Conservation (phyloP, 2,888 invertebrate genomes). For the Polietes domitor region DNA sequence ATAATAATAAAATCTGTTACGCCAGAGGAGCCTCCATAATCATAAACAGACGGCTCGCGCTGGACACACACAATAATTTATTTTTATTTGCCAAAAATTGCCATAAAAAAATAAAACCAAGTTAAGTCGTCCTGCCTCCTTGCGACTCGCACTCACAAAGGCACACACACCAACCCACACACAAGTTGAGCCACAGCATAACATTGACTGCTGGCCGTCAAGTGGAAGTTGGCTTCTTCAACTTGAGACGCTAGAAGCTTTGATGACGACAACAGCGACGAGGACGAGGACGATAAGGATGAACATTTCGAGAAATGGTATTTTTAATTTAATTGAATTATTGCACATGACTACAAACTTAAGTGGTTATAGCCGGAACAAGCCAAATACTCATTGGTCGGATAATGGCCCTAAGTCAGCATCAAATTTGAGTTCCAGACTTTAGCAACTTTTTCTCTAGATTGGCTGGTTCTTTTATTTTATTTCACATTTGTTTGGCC, state of each 20-base stretch:
- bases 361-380: constrained; percentile 60
- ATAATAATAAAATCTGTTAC: constrained; percentile 36
- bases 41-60: constrained; percentile 16
- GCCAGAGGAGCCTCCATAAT: constrained; percentile 34
- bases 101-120: constrained; percentile 25
- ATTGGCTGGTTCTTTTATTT: constrained; percentile 5
- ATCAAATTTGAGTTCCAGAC: constrained; percentile 17
- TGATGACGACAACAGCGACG: constrained; percentile 40
- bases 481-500: constrained; percentile 20
- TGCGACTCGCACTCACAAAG: not conserved
- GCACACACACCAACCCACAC: too few relatives aligned
- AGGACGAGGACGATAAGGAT: constrained; percentile 43
- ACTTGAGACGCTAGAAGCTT: constrained; percentile 46
- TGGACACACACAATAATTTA: constrained; percentile 31
- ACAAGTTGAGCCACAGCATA: not conserved
- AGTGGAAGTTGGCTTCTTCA: constrained; percentile 24
- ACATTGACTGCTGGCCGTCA: constrained; percentile 36
- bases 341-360: constrained; percentile 67
- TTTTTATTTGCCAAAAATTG: constrained; percentile 35
- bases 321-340: constrained; percentile 69
- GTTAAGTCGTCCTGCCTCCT: not conserved
- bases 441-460: constrained; percentile 7
- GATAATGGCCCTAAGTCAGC: constrained; percentile 42
- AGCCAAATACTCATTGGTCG: constrained; percentile 42
- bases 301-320: constrained; percentile 55